Percentiles rank a stretch among this genome's conserved stretches.
These are phyloP conservation scores for Paralichthys olivaceus DNA, from an alignment of 2,113 vertebrate genomes.

Conservation along the genomic window DNA sequence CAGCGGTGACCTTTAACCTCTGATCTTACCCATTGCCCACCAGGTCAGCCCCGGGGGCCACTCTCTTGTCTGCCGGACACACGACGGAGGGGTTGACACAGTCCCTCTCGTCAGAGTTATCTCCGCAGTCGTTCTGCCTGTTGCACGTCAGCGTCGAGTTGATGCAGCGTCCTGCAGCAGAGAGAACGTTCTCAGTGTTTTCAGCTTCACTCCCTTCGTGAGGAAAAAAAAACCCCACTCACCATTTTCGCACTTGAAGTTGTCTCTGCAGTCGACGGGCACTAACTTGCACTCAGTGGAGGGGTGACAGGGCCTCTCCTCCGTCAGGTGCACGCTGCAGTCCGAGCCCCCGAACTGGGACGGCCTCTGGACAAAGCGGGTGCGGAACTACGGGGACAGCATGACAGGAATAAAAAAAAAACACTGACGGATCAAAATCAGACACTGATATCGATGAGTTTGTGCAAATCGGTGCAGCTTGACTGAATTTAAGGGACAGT, in stretches of 20 bases:
- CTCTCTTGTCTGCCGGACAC: slow-evolving; percentile 74
- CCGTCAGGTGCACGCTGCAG: slow-evolving; percentile 83
- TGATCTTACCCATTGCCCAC: slow-evolving; percentile 87
- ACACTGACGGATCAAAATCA: neutral
- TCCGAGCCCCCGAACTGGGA: slow-evolving; percentile 89
- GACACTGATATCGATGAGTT: neutral
- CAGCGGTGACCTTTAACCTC: slow-evolving; percentile 6
- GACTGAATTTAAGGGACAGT: too few relatives aligned
- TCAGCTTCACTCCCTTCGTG: neutral
- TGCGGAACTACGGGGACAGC: slow-evolving; percentile 83
- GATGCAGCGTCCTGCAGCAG: slow-evolving; percentile 89
- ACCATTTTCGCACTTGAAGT: slow-evolving; percentile 91
- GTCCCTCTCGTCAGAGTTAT: slow-evolving; percentile 91
- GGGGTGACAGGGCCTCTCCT: slow-evolving; percentile 85
- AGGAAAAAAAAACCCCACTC: slow-evolving; percentile 17
- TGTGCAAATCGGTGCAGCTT: too few relatives aligned
- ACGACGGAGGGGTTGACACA: slow-evolving; percentile 78
- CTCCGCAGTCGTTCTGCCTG: slow-evolving; percentile 92
- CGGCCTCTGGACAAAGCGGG: slow-evolving; percentile 80
- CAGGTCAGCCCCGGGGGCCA: slow-evolving; percentile 84
- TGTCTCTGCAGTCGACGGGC: slow-evolving; percentile 83
- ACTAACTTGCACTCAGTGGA: slow-evolving; percentile 86
- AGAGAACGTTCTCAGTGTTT: neutral
- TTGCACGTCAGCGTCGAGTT: slow-evolving; percentile 86
- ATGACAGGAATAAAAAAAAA: neutral